Base-by-base conservation (phyloP, 2,888 invertebrate species). In the Apamea crenata region DNA sequence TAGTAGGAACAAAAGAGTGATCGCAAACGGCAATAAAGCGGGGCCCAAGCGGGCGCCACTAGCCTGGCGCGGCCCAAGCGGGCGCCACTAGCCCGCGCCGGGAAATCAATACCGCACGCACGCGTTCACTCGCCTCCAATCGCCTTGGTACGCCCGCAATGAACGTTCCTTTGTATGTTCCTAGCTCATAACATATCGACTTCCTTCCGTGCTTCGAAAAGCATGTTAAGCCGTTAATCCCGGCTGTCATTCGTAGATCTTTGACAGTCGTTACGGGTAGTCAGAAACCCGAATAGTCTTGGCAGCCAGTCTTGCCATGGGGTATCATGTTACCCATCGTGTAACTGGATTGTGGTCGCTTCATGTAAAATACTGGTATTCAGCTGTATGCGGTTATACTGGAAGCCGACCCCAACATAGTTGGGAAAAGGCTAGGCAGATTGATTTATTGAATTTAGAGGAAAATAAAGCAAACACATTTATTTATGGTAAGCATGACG, bases 91-190 rank as follows among this genome's bases (percentile, higher is more conserved):
- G 85, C 40, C n/a, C 40, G 59, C 63, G 73, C 36, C 53, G 66
- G 40, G 68, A 80, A 87, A 87, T 87, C 87, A 88, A 87, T 87
- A 87, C 84, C 25, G 25, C 69, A 78, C 87, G 89, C 89, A 89
- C 89, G 85, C 87, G 75, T 74, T 68, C 47, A 32, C 32, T 44
- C 67, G 73, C 36, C 36, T 50, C 56, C 36, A 32, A 25, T 44
- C 44, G 63, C 21, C 18, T 36, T 14, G 40, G 67, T 29, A n/a
- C 29, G 66, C 79, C 65, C 79, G 44, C 61, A n/a, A 56, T 32
- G 7, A 21, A 47, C 16, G 16, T n/a, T 82, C 56, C 83, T 87
- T 83, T 83, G 73, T 83, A 83, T 61, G 47, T 59, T 59, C 21
- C 8, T 44, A 2, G 12, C 25, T 36, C 36, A 25, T 36, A 12